Evolutionary conservation across 2,797 vertebrate species (phyloP).

Genomic region (Sebastolobus alascanus): DNA sequence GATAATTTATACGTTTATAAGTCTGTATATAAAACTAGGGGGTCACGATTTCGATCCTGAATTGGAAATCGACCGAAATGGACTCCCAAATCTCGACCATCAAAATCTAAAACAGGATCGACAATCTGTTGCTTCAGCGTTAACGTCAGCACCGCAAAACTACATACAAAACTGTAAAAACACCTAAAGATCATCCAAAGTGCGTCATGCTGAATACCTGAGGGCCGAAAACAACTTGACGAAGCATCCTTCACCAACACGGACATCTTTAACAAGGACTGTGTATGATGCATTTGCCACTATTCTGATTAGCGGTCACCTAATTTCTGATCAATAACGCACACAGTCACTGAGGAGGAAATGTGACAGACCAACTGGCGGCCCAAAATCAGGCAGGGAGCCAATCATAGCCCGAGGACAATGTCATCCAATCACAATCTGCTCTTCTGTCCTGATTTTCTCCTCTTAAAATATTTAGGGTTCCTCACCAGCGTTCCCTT

Average conservation of each 20-base stretch:
- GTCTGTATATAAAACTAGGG: too few relatives aligned
- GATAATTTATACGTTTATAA: background rate
- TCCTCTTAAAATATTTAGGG: constrained; percentile 58
- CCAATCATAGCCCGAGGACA: constrained; percentile 35
- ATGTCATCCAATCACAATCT: constrained; percentile 41
- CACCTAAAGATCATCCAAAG: background rate
- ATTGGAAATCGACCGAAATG: too few relatives aligned
- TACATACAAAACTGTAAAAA: background rate
- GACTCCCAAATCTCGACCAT: too few relatives aligned
- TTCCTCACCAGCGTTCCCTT: constrained; percentile 10
- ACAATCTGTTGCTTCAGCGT: too few relatives aligned
- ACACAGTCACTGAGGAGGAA: constrained; percentile 1
- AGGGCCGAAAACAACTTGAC: background rate
- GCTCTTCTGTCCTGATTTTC: constrained; percentile 45
- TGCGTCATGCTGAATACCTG: too few relatives aligned
- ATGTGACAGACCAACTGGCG: constrained; percentile 9
- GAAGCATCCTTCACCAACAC: too few relatives aligned
- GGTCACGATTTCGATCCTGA: too few relatives aligned
- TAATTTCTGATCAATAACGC: constrained; percentile 14
- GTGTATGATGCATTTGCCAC: background rate
- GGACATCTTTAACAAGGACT: background rate
- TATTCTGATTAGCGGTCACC: background rate
- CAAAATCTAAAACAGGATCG: too few relatives aligned
- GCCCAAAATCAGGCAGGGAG: background rate
- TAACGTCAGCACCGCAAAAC: background rate